These are phyloP conservation scores for Drosophila sproati DNA, from an alignment of 1,140 invertebrate species.

Conservation along the genomic window DNA sequence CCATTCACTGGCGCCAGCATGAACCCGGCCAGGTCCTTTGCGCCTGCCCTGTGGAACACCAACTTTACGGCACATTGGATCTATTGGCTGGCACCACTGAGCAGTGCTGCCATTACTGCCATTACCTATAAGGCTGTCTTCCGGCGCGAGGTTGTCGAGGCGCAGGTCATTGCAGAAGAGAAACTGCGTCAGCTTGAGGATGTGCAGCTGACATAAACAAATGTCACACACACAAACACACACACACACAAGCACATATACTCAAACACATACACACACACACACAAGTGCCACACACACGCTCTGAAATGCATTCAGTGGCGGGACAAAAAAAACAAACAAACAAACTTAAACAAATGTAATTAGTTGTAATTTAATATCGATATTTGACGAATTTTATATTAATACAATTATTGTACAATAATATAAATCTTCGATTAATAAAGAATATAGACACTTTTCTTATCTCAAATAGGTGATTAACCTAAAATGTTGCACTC, in stretches of 20 bases:
- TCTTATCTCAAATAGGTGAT: slow-evolving; percentile 9
- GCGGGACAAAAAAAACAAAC: background rate
- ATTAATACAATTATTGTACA: slow-evolving; percentile 53
- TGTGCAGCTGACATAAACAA: slow-evolving; percentile 69
- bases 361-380: slow-evolving; percentile 57
- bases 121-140: slow-evolving; percentile 88
- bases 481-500: background rate
- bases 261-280: background rate
- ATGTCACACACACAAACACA: background rate
- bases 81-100: slow-evolving; percentile 90
- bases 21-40: slow-evolving; percentile 93
- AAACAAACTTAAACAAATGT: slow-evolving; percentile 53
- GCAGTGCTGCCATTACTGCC: slow-evolving; percentile 86
- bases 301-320: slow-evolving; percentile 2
- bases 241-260: background rate
- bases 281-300: slow-evolving; percentile 43
- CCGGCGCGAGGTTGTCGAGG: slow-evolving; percentile 74
- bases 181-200: slow-evolving; percentile 75
- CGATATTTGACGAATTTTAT: slow-evolving; percentile 56
- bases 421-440: slow-evolving; percentile 47
- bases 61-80: slow-evolving; percentile 91
- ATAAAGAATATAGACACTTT: slow-evolving; percentile 63
- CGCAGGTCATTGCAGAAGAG: slow-evolving; percentile 53
- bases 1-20: slow-evolving; percentile 91
- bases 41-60: slow-evolving; percentile 89